Percentiles rank a stretch among this genome's conserved stretches.
Evolutionary conservation across 1,140 invertebrate genomes (phyloP).

Genomic region (Argopecten irradians): DNA sequence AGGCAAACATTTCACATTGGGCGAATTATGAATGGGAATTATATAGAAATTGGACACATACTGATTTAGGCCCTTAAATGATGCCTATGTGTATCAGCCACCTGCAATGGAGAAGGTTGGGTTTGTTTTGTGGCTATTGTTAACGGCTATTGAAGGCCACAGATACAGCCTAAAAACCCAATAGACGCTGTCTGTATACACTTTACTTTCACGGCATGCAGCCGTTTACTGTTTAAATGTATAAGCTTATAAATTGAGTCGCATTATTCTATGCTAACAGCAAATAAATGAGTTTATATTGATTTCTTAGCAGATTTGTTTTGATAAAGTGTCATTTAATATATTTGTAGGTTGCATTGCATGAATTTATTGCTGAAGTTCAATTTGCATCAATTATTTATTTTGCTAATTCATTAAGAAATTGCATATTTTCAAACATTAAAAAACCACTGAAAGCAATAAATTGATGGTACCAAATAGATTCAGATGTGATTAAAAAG

Average conservation of each 20-base stretch:
- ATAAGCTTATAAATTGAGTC: background rate
- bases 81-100: background rate
- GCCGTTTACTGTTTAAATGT: background rate
- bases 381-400: too few species aligned
- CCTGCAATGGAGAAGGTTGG: background rate
- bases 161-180: background rate
- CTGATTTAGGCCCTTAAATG: background rate
- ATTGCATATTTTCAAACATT: too few species aligned
- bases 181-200: background rate
- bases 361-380: too few species aligned
- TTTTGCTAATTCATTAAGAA: too few species aligned
- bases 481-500: too few species aligned
- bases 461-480: too few species aligned
- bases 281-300: background rate
- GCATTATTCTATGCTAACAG: background rate
- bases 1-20: slow-evolving; percentile 14
- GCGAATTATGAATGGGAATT: slow-evolving; percentile 22
- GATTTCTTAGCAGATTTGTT: background rate
- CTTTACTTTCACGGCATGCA: background rate
- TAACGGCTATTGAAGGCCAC: background rate
- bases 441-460: too few species aligned
- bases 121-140: background rate
- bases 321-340: too few species aligned
- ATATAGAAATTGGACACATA: slow-evolving; percentile 18
- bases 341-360: too few species aligned